Percentiles rank a stretch among this genome's conserved stretches.
Evolutionary conservation across 2,888 invertebrate genomes (phyloP).

Genomic region (Tineola bisselliella): DNA sequence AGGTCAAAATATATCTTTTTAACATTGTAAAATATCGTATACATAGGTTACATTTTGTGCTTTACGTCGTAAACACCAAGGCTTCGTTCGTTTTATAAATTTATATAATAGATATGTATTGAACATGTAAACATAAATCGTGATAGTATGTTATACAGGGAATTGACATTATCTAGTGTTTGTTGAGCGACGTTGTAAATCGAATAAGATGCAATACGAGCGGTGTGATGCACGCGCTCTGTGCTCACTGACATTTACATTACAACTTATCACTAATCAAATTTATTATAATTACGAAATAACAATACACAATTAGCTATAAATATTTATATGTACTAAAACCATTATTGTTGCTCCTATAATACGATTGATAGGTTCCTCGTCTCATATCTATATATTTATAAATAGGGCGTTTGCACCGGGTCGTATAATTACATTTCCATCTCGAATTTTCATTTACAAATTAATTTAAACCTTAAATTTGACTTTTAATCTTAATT

Average conservation of each 20-base stretch:
- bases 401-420: constrained; percentile 39
- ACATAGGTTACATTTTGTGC: constrained; percentile 68
- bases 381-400: constrained; percentile 33
- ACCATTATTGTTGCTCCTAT: constrained; percentile 57
- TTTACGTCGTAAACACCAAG: constrained; percentile 62
- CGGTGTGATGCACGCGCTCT: constrained; percentile 32
- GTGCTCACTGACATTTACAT: not conserved
- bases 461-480: constrained; percentile 55
- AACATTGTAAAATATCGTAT: constrained; percentile 68
- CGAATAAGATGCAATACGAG: constrained; percentile 34
- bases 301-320: constrained; percentile 70
- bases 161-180: constrained; percentile 52
- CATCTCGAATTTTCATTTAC: constrained; percentile 35
- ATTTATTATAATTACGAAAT: constrained; percentile 67
- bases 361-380: constrained; percentile 40
- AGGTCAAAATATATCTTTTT: constrained; percentile 59
- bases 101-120: constrained; percentile 63
- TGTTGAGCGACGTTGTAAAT: constrained; percentile 37
- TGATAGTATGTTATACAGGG: constrained; percentile 29
- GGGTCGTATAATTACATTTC: constrained; percentile 23
- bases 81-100: constrained; percentile 39
- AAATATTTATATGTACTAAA: constrained; percentile 68
- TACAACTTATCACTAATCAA: constrained; percentile 63
- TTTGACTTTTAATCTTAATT: constrained; percentile 68
- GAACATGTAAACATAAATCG: constrained; percentile 58